A percentile compares a stretch with the other conserved stretches of the same genome.
Conservation (phyloP, 2,797 vertebrate genomes). For the Microhierax caerulescens region DNA sequence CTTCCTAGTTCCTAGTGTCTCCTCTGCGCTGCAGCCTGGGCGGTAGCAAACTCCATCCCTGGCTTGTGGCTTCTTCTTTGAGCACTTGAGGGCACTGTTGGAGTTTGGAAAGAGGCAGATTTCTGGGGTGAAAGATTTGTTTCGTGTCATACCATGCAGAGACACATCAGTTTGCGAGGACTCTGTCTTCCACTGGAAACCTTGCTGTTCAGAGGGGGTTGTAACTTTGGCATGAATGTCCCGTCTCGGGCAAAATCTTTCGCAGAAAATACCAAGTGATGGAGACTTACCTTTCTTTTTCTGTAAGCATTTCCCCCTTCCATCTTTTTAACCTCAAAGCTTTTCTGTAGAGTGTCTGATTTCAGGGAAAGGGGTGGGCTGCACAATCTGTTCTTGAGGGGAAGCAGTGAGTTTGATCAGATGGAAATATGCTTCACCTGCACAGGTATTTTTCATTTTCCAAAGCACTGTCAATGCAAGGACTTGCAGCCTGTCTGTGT, state of each 20-base stretch:
- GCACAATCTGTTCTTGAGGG: background rate
- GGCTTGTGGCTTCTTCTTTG: background rate
- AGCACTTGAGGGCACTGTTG: slow-evolving; percentile 66
- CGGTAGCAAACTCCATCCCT: background rate
- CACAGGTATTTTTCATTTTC: background rate
- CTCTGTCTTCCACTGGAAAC: background rate
- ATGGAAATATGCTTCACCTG: background rate
- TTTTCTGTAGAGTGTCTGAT: background rate
- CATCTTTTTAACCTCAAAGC: background rate
- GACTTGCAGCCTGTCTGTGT: background rate
- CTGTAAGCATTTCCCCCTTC: background rate
- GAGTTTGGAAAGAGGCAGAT: slow-evolving; percentile 14
- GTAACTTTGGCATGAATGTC: background rate
- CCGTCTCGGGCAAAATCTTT: background rate
- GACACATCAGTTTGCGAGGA: background rate
- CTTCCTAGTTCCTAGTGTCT: accelerated
- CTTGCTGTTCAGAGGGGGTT: background rate
- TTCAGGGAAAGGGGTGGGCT: background rate
- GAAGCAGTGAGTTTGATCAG: background rate
- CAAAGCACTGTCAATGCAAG: background rate
- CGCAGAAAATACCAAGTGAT: background rate
- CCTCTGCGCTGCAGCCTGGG: background rate
- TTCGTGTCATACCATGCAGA: accelerated
- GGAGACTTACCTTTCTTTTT: background rate
- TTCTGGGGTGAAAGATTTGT: background rate